These are phyloP conservation scores for Coregonus clupeaformis DNA, from an alignment of 2,113 vertebrate species.

Conservation along the genomic window DNA sequence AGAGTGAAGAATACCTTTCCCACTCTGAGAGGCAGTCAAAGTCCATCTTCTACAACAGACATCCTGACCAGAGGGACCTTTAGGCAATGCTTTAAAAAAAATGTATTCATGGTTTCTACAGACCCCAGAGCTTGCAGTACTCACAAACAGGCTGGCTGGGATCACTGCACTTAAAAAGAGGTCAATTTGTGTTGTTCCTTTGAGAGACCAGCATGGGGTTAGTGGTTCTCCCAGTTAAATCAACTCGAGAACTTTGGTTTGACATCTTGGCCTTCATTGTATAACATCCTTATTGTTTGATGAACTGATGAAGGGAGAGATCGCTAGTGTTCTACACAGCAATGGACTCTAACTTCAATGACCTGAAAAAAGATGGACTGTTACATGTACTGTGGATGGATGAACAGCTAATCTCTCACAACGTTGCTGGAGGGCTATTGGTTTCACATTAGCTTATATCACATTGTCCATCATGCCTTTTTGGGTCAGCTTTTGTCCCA, in stretches of 20 bases:
- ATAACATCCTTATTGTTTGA: no score
- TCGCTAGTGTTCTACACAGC: neutral
- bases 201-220: neutral
- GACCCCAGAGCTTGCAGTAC: neutral
- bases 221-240: neutral
- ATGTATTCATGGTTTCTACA: neutral
- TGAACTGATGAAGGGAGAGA: no score
- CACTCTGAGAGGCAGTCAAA: conserved; percentile 1
- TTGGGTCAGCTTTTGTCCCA: neutral
- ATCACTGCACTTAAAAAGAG: neutral
- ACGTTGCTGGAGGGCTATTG: neutral
- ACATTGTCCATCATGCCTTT: neutral
- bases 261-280: no score
- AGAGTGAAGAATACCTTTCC: neutral
- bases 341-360: neutral
- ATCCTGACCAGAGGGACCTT: neutral
- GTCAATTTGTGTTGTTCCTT: neutral
- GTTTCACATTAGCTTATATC: neutral
- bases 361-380: neutral
- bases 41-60: neutral
- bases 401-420: neutral
- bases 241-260: no score
- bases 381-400: neutral
- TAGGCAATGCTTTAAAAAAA: neutral
- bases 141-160: neutral